Percentiles rank a stretch among this genome's conserved stretches.
Evolutionary conservation across 2,113 vertebrate genomes (phyloP).

Genomic region (Butorides virescens): DNA sequence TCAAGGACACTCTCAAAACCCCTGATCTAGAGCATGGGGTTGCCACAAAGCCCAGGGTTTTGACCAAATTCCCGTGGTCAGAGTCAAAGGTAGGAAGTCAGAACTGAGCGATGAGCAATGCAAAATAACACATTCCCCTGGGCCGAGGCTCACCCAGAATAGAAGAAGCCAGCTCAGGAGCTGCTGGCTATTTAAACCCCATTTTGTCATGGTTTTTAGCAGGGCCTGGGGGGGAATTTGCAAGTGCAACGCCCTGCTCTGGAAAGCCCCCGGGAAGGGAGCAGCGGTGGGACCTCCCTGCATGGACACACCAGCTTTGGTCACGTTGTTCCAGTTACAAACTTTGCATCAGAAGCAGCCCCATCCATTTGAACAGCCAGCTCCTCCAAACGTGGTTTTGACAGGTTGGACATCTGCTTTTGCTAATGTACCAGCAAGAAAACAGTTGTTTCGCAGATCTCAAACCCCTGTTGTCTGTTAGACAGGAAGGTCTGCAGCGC

Average conservation of each 20-base stretch:
- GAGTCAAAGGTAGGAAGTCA: neutral
- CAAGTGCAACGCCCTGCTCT: neutral
- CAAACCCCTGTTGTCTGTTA: neutral
- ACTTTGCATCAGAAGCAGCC: neutral
- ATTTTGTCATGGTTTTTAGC: neutral
- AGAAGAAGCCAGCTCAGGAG: neutral
- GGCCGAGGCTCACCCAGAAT: neutral
- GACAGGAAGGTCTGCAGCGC: neutral
- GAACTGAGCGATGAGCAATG: neutral
- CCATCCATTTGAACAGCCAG: neutral
- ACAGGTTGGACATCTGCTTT: conserved; percentile 13
- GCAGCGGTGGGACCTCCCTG: neutral
- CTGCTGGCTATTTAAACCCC: neutral
- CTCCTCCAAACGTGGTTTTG: neutral
- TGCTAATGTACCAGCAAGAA: neutral
- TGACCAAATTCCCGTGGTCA: neutral
- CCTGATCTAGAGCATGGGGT: neutral
- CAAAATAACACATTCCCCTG: neutral
- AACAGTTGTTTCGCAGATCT: neutral
- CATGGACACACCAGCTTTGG: too few relatives aligned
- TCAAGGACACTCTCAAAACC: neutral
- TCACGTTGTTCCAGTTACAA: neutral
- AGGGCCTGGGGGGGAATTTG: neutral
- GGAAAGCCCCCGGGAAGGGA: neutral
- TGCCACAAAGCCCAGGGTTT: neutral